Evolutionary conservation across 92 coral and sea anemone species (phyloP).

Genomic region (Siderastrea radians): DNA sequence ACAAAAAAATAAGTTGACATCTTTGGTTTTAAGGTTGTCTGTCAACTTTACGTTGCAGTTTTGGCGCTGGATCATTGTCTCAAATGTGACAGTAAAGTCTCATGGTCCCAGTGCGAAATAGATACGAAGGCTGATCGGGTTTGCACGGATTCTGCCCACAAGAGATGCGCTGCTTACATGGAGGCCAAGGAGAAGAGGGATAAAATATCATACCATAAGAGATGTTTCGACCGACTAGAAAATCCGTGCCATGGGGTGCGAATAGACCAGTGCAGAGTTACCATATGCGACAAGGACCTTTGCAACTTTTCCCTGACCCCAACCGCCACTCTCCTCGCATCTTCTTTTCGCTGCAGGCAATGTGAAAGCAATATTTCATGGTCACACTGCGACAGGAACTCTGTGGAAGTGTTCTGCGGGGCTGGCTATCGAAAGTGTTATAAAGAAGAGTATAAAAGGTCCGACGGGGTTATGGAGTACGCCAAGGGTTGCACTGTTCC

Average conservation of each 20-base stretch:
- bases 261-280: background rate
- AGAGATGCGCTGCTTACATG: background rate
- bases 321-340: background rate
- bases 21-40: background rate
- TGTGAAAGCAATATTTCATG: background rate
- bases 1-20: too few relatives aligned
- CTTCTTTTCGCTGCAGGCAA: background rate
- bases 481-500: slow-evolving; percentile 9
- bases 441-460: background rate
- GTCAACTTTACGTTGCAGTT: background rate
- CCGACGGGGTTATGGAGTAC: background rate
- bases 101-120: slow-evolving; percentile 13
- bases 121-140: too few relatives aligned
- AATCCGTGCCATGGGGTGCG: slow-evolving; percentile 2
- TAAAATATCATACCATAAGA: background rate
- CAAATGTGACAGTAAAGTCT: background rate
- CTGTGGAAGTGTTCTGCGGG: background rate
- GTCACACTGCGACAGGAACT: background rate
- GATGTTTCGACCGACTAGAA: background rate
- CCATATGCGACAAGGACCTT: slow-evolving; percentile 14
- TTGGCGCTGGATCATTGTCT: background rate
- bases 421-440: slow-evolving; percentile 17
- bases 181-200: background rate
- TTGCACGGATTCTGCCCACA: background rate
- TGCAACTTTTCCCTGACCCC: slow-evolving; percentile 24